These are phyloP conservation scores for Dolichallabes microphthalmus DNA, from an alignment of 2,113 vertebrate species.

Conservation along the genomic window DNA sequence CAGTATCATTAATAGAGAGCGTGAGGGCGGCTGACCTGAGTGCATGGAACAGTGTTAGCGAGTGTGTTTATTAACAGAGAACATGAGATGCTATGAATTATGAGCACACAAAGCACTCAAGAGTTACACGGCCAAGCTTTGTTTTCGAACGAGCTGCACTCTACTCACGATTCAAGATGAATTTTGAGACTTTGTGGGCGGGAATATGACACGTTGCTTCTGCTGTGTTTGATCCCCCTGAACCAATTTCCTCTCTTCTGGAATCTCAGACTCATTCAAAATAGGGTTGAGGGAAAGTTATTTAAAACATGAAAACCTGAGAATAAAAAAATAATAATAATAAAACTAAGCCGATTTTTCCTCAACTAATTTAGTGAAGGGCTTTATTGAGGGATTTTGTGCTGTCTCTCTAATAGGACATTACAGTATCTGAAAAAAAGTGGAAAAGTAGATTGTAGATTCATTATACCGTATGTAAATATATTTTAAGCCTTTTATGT, in stretches of 20 bases:
- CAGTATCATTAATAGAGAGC: not conserved
- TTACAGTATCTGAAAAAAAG: too few relatives aligned
- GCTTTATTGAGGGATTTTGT: not conserved
- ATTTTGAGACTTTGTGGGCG: not conserved
- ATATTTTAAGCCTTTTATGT: too few relatives aligned
- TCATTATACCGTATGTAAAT: too few relatives aligned
- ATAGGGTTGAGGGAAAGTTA: not conserved
- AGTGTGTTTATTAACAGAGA: not conserved
- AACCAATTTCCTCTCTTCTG: not conserved
- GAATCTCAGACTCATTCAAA: not conserved
- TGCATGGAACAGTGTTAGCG: not conserved
- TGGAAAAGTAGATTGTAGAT: too few relatives aligned
- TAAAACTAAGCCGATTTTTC: not conserved
- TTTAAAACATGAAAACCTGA: not conserved
- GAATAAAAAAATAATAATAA: not conserved
- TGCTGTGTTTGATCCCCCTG: not conserved
- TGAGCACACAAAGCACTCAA: conserved; percentile 8
- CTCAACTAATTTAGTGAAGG: not conserved
- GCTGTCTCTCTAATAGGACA: not conserved
- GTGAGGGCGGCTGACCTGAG: not conserved
- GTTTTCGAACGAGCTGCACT: not conserved
- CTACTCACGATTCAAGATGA: not conserved
- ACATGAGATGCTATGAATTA: conserved; percentile 6
- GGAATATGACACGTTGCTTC: not conserved
- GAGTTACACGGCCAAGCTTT: not conserved